Base-by-base conservation (phyloP, 1,140 invertebrate species). In the Chrysoperla carnea region DNA sequence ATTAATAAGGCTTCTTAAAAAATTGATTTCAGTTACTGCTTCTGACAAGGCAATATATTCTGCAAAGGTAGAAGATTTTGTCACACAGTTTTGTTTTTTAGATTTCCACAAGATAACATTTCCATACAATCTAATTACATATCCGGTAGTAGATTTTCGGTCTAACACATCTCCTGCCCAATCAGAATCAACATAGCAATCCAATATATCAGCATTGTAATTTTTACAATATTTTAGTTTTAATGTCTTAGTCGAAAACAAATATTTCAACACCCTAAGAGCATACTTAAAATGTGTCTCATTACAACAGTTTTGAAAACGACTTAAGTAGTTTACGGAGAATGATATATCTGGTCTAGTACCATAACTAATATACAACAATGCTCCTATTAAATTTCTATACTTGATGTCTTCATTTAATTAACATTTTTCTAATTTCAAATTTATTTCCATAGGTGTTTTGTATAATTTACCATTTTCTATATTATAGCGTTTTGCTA, bases 391-490 rank as follows among this genome's bases (percentile, higher is more conserved):
- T 51, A 55, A 43, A 48, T 58, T 51, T 57, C 56, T 57, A 46
- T 42, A 45, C 29, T 39, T 41, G 11, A 42, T 29, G 23, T 29
- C 23, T 33, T 28, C 17, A 11, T 9, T 6, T 33, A 12, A 9
- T 39, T 39, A 29, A 27, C 36, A 39, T 4, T 33, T 36, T 48
- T 59, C 46, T 52, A 56, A 44, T 55, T 61, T 62, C 45, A 63
- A 56, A 47, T 63, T 62, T 42, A 45, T 49, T 54, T 63, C 61
- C 56, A 63, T 62, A 28, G 62, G 60, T 41, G 57, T 65, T 8
- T 41, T 38, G 43, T 37, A 44, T 23, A 43, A 40, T 44, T 43
- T 48, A n/a, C 37, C 17, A 29, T 61, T 53, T 54, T 40, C 13
- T 17, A 48, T 7, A 33, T 41, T 36, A 42, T 43, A 48, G 13